Percentiles rank a stretch among this genome's conserved stretches.
Evolutionary conservation across 2,888 invertebrate genomes (phyloP).

Genomic region (Elegia similella): DNA sequence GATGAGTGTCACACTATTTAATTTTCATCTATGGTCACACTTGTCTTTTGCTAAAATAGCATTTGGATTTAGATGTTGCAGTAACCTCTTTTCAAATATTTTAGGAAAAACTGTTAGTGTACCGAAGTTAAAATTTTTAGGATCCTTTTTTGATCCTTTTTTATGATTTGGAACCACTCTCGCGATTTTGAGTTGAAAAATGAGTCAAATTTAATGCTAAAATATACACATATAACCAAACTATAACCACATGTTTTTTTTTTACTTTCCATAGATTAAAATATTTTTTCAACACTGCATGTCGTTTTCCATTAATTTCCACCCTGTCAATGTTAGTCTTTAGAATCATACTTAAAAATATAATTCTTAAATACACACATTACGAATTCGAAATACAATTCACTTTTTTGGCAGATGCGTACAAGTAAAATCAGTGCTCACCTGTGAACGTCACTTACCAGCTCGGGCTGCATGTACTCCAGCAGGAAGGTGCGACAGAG

Average conservation of each 20-base stretch:
- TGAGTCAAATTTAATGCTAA: not conserved
- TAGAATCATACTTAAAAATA: no score
- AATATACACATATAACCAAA: not conserved
- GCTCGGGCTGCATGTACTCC: conserved; percentile 93
- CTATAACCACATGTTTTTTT: not conserved
- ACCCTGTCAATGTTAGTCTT: not conserved
- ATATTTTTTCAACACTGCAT: not conserved
- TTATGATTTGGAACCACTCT: conserved; percentile 14
- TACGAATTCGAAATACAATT: no score
- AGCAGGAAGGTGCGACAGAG: conserved; percentile 92
- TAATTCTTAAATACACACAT: no score
- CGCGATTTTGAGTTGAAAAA: not conserved
- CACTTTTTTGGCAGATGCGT: no score
- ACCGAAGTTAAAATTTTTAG: conserved; percentile 14
- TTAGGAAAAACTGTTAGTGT: conserved; percentile 6
- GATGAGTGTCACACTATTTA: no score
- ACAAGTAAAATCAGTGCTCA: no score
- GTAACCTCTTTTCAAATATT: conserved; percentile 8
- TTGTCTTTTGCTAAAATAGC: not conserved
- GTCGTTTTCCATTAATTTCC: not conserved
- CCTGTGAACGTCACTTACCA: conserved; percentile 67
- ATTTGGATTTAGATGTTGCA: conserved; percentile 8
- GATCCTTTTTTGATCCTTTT: conserved; percentile 14
- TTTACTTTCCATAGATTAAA: conserved; percentile 14
- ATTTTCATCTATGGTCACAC: no score